Evolutionary conservation across 1,140 invertebrate species (phyloP), one percentile per base, ranked within the genome.

Genomic region (Hylaeus anthracinus): DNA sequence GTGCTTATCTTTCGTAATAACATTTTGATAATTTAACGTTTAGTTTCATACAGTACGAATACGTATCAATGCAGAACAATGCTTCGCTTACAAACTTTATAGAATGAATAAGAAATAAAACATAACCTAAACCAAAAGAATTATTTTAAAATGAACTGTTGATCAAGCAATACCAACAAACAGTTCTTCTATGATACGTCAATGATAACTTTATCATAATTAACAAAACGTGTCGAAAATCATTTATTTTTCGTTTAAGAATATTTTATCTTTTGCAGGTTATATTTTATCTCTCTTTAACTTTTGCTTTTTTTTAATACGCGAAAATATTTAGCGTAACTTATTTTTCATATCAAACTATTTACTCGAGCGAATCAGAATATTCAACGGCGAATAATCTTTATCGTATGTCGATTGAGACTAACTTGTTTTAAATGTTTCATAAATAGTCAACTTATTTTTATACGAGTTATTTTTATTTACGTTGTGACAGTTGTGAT

Each of bases 61-160:
- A 43, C 2, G 43, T 53, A 55, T 60, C 2, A 56, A 45, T 73
- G 61, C 0, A 61, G 56, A 26, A 71, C 37, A 55, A 67, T 39
- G 39, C 15, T 81, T 14, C 5, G 66, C 3, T 37, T 72, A 72
- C 55, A 1, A 0, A 55, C 0, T 12, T 60, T n/a, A 2, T 51
- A 61, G 26, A 9, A 43, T 51, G 37, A 3, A 58, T 1, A 45
- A 67, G 8, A 15, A 81, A 73, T 86, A 75, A 70, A 74, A 79
- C 61, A 56, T 82, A 61, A 79, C 6, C 71, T 80, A 65, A 83
- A 70, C 15, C 76, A 76, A 72, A 39, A 63, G 43, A 78, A 4
- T 41, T 43, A 43, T 71, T 63, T 37, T 1, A 53, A 3, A 51
- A 51, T 51, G 10, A 51, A 41, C 45, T 51, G 65, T 14, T 58